Conservation (phyloP, 2,113 vertebrate genomes). For the Uria aalge region DNA sequence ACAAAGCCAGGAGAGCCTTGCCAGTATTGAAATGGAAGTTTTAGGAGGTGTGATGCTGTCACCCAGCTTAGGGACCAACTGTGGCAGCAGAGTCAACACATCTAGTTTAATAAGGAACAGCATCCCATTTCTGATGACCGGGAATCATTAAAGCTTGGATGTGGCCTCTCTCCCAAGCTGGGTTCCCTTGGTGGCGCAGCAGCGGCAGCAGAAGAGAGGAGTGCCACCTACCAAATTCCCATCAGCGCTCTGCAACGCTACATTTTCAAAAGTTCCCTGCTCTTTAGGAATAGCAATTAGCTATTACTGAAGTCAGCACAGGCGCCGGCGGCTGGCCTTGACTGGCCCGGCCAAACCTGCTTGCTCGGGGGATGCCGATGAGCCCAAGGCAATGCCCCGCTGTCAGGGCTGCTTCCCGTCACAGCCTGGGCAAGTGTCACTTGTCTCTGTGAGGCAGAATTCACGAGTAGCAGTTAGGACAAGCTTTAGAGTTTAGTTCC, state of each 20-base stretch:
- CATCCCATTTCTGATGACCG: background rate
- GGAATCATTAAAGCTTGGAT: background rate
- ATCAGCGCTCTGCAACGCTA: background rate
- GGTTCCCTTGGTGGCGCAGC: background rate
- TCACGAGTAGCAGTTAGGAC: background rate
- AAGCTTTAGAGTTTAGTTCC: background rate
- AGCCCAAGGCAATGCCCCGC: background rate
- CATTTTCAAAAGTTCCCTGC: background rate
- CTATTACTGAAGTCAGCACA: background rate
- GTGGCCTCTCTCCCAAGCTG: background rate
- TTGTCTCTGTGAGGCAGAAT: background rate
- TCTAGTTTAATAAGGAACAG: background rate
- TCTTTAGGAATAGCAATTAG: background rate
- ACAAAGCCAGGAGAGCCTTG: background rate
- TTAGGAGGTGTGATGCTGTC: background rate
- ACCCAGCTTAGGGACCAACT: background rate
- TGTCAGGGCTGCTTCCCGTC: background rate
- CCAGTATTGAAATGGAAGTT: background rate
- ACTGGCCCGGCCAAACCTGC: background rate
- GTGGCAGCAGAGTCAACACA: background rate
- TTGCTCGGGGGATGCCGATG: background rate
- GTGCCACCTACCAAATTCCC: background rate
- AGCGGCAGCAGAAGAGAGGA: background rate
- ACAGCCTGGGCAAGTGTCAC: rapidly evolving
- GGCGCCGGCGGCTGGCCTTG: background rate